phyloP scores from a whole-genome alignment of 1,140 invertebrate species.

The Oryctes rhinoceros region DNA sequence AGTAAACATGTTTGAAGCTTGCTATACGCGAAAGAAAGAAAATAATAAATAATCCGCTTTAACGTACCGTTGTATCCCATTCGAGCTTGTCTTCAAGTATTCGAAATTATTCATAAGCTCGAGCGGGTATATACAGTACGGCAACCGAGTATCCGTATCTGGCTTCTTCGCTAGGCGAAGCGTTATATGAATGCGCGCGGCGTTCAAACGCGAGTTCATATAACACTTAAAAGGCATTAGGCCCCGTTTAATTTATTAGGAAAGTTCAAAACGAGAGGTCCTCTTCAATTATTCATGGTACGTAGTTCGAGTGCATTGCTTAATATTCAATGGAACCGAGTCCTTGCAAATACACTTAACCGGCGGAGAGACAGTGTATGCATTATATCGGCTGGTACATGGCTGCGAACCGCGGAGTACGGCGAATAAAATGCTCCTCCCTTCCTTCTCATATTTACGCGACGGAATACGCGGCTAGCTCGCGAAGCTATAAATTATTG shows the following conservation, averaged over 20 bases:
- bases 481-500: background rate
- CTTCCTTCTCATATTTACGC: background rate
- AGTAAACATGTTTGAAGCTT: too few species aligned
- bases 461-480: background rate
- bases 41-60: too few species aligned
- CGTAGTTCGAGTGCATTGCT: slow-evolving; percentile 35
- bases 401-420: background rate
- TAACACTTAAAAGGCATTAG: slow-evolving; percentile 26
- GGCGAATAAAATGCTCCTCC: background rate
- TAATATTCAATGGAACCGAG: slow-evolving; percentile 33
- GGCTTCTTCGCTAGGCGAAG: background rate
- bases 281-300: slow-evolving; percentile 35
- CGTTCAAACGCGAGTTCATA: background rate
- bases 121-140: too few species aligned
- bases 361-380: slow-evolving; percentile 9
- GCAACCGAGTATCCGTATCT: too few species aligned
- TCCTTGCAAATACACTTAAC: slow-evolving; percentile 33
- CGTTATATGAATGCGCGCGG: background rate
- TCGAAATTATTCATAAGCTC: too few species aligned
- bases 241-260: slow-evolving; percentile 22
- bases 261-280: slow-evolving; percentile 28
- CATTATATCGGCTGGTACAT: background rate
- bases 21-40: too few species aligned
- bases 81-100: too few species aligned
- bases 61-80: too few species aligned